Conservation (phyloP, 2,113 vertebrate genomes). For the Sus scrofa region DNA sequence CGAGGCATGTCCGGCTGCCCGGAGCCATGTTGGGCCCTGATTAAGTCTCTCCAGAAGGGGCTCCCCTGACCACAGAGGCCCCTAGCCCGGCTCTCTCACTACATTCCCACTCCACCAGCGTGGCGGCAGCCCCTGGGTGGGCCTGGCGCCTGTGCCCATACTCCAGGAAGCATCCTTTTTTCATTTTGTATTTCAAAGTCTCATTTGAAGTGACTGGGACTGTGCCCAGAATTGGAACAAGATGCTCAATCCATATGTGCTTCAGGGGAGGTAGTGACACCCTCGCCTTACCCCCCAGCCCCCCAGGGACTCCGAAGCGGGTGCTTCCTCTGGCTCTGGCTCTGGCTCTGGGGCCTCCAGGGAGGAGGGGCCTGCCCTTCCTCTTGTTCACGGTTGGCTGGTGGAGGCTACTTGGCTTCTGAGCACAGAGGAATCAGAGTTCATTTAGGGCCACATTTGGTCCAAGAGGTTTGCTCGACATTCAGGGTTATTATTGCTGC, state of each 20-base stretch:
- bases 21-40: background rate
- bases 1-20: background rate
- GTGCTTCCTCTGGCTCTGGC: background rate
- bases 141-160: background rate
- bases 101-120: too few species aligned
- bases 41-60: background rate
- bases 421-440: background rate
- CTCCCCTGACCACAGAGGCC: background rate
- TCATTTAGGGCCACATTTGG: background rate
- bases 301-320: background rate
- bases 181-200: constrained; percentile 50
- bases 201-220: constrained; percentile 26
- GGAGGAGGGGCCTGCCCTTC: background rate
- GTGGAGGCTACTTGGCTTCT: background rate
- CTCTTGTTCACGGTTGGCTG: background rate
- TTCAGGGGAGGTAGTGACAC: background rate
- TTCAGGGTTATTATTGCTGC: background rate
- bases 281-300: background rate
- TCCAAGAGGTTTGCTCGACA: background rate
- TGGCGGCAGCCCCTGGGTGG: constrained; percentile 34
- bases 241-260: constrained; percentile 34
- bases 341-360: background rate
- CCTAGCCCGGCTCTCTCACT: background rate
- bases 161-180: constrained; percentile 26
- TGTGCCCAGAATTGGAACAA: constrained; percentile 59